These are phyloP conservation scores for Melipona quadrifasciata DNA, from an alignment of 1,140 invertebrate genomes.

Conservation along the genomic window DNA sequence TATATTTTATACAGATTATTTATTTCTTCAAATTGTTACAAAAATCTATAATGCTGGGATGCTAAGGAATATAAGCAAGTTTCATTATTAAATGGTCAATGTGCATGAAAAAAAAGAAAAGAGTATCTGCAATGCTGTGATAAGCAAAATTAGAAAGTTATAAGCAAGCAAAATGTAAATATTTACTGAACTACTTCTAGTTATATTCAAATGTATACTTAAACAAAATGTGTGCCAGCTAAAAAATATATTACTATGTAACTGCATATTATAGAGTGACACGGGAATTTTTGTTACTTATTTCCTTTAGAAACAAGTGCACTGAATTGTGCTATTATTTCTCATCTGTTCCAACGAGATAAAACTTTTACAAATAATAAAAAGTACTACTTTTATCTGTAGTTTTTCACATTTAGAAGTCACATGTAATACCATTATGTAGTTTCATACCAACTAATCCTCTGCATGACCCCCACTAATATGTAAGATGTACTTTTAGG, in stretches of 20 bases:
- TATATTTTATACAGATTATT: background rate
- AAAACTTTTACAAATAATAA: slow-evolving; percentile 23
- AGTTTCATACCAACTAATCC: slow-evolving; percentile 56
- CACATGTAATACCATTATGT: slow-evolving; percentile 51
- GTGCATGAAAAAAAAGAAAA: background rate
- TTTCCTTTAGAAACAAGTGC: background rate
- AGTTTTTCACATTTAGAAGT: slow-evolving; percentile 43
- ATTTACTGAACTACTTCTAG: background rate
- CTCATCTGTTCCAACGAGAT: slow-evolving; percentile 55
- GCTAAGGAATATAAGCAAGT: background rate
- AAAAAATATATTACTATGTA: background rate
- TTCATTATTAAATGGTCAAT: background rate
- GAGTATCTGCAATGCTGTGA: background rate
- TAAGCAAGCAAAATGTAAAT: background rate
- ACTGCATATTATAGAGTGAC: background rate
- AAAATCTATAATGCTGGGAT: background rate
- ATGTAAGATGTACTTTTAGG: slow-evolving; percentile 55
- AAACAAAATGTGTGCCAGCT: background rate
- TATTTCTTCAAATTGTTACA: background rate
- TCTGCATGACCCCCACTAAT: slow-evolving; percentile 40
- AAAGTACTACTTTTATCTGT: slow-evolving; percentile 29
- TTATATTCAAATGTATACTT: background rate
- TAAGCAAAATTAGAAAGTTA: background rate
- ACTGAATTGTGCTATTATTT: slow-evolving; percentile 17
- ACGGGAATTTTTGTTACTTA: background rate